Conservation (phyloP, 2,888 invertebrate genomes). For the Athalia rosae region DNA sequence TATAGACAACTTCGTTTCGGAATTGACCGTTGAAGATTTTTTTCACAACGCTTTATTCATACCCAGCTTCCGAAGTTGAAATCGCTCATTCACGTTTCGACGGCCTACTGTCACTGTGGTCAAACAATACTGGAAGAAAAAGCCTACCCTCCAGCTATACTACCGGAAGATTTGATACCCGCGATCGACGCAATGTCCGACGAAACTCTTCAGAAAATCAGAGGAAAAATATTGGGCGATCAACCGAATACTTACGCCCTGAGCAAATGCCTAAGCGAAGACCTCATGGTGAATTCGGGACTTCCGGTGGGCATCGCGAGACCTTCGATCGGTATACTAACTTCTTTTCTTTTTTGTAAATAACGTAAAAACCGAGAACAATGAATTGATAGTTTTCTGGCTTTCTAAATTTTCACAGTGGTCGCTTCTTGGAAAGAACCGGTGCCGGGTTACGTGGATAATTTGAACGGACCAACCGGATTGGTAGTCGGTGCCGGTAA, state of each 20-base stretch:
- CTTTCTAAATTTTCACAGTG: constrained; percentile 75
- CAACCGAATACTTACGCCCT: constrained; percentile 97
- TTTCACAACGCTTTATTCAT: not conserved
- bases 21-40: not conserved
- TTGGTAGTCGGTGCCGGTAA: constrained; percentile 87
- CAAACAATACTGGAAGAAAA: constrained; percentile 85
- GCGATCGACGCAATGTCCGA: constrained; percentile 82
- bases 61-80: constrained; percentile 61
- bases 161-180: constrained; percentile 80
- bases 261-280: constrained; percentile 95
- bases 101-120: constrained; percentile 94
- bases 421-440: constrained; percentile 87
- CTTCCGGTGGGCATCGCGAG: constrained; percentile 88
- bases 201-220: constrained; percentile 78
- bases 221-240: constrained; percentile 82
- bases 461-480: constrained; percentile 92
- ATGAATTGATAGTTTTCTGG: not conserved
- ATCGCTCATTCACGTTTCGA: constrained; percentile 90
- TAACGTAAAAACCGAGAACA: no score
- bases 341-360: no score
- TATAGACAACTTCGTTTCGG: no score
- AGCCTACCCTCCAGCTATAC: constrained; percentile 80
- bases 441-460: constrained; percentile 92
- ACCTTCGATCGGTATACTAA: constrained; percentile 89
- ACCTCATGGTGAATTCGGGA: constrained; percentile 84